Evolutionary conservation across 2,888 invertebrate genomes (phyloP), one percentile per base, ranked within the genome.

Genomic region (Aspidapion aeneum): DNA sequence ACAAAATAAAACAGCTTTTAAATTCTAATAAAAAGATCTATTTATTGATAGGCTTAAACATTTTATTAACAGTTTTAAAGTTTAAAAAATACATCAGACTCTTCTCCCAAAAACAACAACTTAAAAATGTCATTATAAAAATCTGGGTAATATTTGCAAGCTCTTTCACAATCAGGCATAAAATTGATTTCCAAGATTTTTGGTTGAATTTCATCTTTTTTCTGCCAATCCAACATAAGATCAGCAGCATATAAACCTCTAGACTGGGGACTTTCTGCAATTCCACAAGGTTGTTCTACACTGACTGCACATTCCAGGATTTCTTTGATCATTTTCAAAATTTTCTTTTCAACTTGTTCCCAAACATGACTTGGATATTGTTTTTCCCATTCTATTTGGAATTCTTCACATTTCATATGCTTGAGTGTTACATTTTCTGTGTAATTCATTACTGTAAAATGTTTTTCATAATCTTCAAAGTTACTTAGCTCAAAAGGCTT

Each of bases 401-500:
- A 96, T 58, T 95, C 90, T 3, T 87, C 86, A 79, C 93, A 93
- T 63, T 90, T 84, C 76, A 95, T 84, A 77, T 91, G 88, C 71
- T 84, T 86, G 58, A 93, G 79, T 35, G 82, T 74, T 60, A 82
- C 83, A 63, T 71, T 68, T 58, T 85, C 84, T 55, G 82, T 84
- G 77, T 96, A 97, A 78, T 96, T 96, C 94, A 96, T 96, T 0
- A 96, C 95, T 1, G 96, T 96, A 73, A 94, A 96, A 82, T 96
- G 96, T 75, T 92, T 91, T 75, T 95, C 91, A 78, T 93, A 93
- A 70, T 90, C 90, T 71, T 95, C 90, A 73, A 95, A 90, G 74
- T 89, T 82, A 70, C 87, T 85, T 67, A 96, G 75, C 51, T 87
- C 86, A 80, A 93, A 96, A 17, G 87, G 81, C 75, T 89, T 90